Evolutionary conservation across 2,888 invertebrate genomes (phyloP).

Genomic region (Tenthredo notha): DNA sequence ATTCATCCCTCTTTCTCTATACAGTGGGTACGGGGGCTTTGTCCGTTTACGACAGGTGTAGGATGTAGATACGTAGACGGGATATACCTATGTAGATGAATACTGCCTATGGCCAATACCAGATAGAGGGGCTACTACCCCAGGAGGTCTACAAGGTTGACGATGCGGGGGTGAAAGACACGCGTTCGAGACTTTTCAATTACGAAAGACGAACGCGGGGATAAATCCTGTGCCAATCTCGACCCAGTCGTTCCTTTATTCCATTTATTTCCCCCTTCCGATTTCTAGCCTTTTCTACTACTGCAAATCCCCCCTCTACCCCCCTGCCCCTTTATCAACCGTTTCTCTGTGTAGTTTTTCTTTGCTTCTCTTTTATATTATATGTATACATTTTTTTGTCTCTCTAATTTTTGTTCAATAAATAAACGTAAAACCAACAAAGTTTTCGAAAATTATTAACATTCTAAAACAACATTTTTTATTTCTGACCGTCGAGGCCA

Average conservation of each 20-base stretch:
- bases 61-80: conserved; percentile 5
- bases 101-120: conserved; percentile 18
- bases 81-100: conserved; percentile 38
- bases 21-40: background rate
- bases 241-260: conserved; percentile 36
- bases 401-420: background rate
- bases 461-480: background rate
- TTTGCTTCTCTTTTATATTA: background rate
- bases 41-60: conserved; percentile 31
- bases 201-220: conserved; percentile 53
- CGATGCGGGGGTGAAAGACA: conserved; percentile 40
- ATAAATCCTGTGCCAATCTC: conserved; percentile 53
- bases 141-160: background rate
- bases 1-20: background rate
- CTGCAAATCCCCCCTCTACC: background rate
- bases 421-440: no score
- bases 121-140: background rate
- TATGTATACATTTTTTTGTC: no score
- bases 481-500: background rate
- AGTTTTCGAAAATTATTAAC: no score
- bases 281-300: background rate
- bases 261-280: conserved; percentile 29
- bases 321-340: background rate
- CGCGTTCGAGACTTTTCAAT: conserved; percentile 54
- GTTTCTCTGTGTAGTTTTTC: background rate